Evolutionary conservation across 2,888 invertebrate species (phyloP), one percentile per base, ranked within the genome.

Genomic region (Acleris cristana): DNA sequence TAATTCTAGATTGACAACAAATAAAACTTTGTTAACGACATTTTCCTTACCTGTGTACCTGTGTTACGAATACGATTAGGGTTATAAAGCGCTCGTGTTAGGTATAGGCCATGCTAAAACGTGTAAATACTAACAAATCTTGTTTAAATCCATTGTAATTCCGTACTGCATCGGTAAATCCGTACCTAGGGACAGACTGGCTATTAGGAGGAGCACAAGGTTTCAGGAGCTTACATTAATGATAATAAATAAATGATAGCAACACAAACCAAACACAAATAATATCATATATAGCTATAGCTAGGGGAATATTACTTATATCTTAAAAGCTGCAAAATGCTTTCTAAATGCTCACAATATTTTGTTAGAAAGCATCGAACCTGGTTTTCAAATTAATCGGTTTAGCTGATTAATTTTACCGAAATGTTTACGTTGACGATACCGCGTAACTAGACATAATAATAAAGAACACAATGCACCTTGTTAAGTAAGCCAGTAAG

Each of bases 81-180:
- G 19, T 51, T 56, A 48, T 19, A 21, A 48, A 34, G 55, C 56
- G 65, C 56, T 45, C 26, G 44, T 61, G 66, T 66, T 66, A 72
- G 70, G 66, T 69, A 70, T 86, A 89, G 88, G 87, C 88, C 77
- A 70, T 71, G 75, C 77, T 78, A 80, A 75, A 76, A 69, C 63
- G 55, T 72, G 74, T 77, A 49, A 18, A 85, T 90, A 90, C 90
- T 90, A 90, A 90, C 90, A 90, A 87, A 88, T 75, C 78, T 89
- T 88, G 85, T 75, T 84, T 79, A 91, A 79, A 78, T 89, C 89
- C 65, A 85, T 84, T 77, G 85, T 83, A 74, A 92, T 83, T 74
- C 87, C 86, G 84, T 85, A 90, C 88, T 85, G 89, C 83, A 87
- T 85, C 83, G 88, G 81, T 84, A 88, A 81, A 80, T 89, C 88